Conservation (phyloP, 2,888 invertebrate genomes). For the Parnassius apollo region DNA sequence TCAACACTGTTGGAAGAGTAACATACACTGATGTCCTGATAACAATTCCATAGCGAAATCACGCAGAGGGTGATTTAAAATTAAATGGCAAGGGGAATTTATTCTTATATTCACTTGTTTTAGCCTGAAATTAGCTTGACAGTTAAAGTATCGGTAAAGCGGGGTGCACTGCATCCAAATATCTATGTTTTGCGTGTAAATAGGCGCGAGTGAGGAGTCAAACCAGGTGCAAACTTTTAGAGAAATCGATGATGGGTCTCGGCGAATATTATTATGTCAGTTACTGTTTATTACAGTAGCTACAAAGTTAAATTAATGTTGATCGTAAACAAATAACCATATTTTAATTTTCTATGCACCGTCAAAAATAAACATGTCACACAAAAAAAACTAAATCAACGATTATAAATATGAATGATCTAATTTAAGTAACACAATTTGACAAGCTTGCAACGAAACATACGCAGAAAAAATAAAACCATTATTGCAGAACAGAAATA, state of each 20-base stretch:
- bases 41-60: constrained; percentile 64
- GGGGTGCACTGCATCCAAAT: constrained; percentile 69
- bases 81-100: constrained; percentile 37
- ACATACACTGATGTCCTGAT: constrained; percentile 68
- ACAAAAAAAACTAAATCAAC: too few species aligned
- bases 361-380: too few species aligned
- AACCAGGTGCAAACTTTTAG: constrained; percentile 71
- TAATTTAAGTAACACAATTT: too few species aligned
- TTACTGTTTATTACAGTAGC: constrained; percentile 58
- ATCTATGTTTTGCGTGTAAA: constrained; percentile 77
- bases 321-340: too few species aligned
- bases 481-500: too few species aligned
- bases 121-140: constrained; percentile 44
- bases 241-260: constrained; percentile 67
- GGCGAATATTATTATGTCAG: constrained; percentile 74
- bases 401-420: too few species aligned
- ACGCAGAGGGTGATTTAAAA: constrained; percentile 50
- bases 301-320: neutral
- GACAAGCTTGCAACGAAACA: too few species aligned
- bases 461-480: too few species aligned
- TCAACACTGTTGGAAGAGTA: constrained; percentile 65
- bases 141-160: constrained; percentile 44
- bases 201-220: constrained; percentile 71
- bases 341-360: too few species aligned
- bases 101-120: constrained; percentile 36